phyloP scores from a whole-genome alignment of 2,797 vertebrate species.

The Takifugu rubripes region DNA sequence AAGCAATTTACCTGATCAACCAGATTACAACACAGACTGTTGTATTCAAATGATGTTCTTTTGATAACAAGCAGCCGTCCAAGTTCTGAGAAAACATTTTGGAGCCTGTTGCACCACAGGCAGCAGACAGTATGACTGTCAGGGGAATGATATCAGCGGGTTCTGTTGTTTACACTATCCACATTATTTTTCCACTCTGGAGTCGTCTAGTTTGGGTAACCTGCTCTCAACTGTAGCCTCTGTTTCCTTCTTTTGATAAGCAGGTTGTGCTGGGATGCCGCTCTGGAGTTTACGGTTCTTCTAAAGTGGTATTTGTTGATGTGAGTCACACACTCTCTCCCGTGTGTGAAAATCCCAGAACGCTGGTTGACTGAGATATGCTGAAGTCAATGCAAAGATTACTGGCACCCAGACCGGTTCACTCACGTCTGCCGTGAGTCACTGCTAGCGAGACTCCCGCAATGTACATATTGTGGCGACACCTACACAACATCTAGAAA shows the following conservation, averaged over 20 bases:
- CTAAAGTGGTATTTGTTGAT: constrained; percentile 7
- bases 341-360: constrained; percentile 6
- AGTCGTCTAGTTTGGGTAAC: constrained; percentile 17
- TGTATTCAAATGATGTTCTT: constrained; percentile 20
- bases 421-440: constrained; percentile 23
- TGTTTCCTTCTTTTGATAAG: constrained; percentile 23
- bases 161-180: constrained; percentile 28
- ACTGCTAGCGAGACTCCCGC: constrained; percentile 1
- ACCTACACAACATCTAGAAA: too few relatives aligned
- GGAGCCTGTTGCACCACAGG: constrained; percentile 10
- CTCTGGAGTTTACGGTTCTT: not conserved
- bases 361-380: not conserved
- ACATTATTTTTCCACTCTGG: constrained; percentile 17
- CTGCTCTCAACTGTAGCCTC: not conserved
- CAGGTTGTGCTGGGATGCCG: not conserved
- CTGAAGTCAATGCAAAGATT: not conserved
- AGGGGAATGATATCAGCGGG: constrained; percentile 11
- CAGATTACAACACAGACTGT: constrained; percentile 9
- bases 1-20: constrained; percentile 19
- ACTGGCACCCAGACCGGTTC: constrained; percentile 3
- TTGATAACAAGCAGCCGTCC: constrained; percentile 15
- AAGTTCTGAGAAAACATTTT: constrained; percentile 23
- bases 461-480: too few relatives aligned
- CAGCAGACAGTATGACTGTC: constrained; percentile 15
- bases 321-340: not conserved